Conservation (phyloP, 1,140 invertebrate genomes). For the Diuraphis noxia region DNA sequence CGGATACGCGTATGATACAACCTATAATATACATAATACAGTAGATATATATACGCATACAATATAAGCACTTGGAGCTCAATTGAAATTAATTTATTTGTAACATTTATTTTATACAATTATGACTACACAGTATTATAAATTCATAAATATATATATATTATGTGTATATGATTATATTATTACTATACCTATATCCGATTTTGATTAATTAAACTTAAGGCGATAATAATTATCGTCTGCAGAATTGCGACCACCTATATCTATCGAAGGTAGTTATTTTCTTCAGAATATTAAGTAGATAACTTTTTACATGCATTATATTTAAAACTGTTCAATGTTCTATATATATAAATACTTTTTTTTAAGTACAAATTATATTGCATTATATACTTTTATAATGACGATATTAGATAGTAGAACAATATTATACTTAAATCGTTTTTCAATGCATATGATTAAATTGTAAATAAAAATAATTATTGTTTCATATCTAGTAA, state of each 20-base stretch:
- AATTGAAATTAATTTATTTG: constrained; percentile 22
- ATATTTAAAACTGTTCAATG: background rate
- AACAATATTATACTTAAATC: too few species aligned
- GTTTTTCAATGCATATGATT: background rate
- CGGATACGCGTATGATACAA: background rate
- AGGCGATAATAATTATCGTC: background rate
- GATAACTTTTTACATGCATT: background rate
- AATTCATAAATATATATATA: too few species aligned
- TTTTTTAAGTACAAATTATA: background rate
- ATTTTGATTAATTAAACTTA: background rate
- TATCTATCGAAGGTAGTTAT: background rate
- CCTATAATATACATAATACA: background rate
- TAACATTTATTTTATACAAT: background rate
- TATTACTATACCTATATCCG: background rate
- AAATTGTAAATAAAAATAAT: background rate
- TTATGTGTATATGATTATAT: background rate
- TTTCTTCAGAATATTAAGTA: background rate
- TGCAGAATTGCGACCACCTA: background rate
- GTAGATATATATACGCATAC: background rate
- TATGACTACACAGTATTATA: background rate
- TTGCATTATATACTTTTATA: background rate
- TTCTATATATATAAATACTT: too few species aligned
- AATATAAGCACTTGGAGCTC: background rate
- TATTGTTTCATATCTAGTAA: background rate
- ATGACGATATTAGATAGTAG: background rate